Evolutionary conservation across 1,140 invertebrate genomes (phyloP).

Genomic region (Chironomus striatipennis): DNA sequence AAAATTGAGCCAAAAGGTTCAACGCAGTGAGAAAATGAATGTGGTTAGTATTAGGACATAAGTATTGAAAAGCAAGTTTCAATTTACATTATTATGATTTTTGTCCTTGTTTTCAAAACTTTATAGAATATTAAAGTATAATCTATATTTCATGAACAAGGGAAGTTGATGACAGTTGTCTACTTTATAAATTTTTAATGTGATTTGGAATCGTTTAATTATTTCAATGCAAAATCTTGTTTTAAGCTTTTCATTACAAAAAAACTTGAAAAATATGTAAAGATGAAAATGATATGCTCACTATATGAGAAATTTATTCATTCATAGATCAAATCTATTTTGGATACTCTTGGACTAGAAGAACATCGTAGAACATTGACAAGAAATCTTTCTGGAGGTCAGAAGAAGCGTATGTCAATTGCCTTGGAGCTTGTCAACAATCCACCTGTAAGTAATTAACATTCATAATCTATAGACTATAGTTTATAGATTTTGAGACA

Average conservation of each 20-base stretch:
- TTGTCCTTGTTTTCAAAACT: too few species aligned
- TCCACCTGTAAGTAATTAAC: conserved; percentile 46
- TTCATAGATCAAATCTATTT: conserved; percentile 76
- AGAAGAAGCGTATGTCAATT: conserved; percentile 92
- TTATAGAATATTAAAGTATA: too few species aligned
- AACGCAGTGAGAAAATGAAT: conserved; percentile 63
- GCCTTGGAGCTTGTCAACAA: conserved; percentile 95
- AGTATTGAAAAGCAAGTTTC: not conserved
- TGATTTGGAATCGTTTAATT: too few species aligned
- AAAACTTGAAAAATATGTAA: too few species aligned
- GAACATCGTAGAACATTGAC: conserved; percentile 85
- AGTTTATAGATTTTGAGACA: too few species aligned
- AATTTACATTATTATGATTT: too few species aligned
- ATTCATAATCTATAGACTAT: too few species aligned
- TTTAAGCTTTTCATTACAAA: too few species aligned
- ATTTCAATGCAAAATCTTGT: too few species aligned
- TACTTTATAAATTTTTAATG: too few species aligned
- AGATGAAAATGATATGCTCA: not conserved
- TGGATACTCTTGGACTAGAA: conserved; percentile 77
- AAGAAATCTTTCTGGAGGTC: conserved; percentile 84
- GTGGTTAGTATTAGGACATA: conserved; percentile 53
- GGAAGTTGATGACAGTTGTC: too few species aligned
- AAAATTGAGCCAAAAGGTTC: conserved; percentile 68
- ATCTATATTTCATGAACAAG: too few species aligned
- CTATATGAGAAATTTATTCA: not conserved